Base-by-base conservation (phyloP, 2,113 vertebrate genomes). In the Nematolebias whitei region DNA sequence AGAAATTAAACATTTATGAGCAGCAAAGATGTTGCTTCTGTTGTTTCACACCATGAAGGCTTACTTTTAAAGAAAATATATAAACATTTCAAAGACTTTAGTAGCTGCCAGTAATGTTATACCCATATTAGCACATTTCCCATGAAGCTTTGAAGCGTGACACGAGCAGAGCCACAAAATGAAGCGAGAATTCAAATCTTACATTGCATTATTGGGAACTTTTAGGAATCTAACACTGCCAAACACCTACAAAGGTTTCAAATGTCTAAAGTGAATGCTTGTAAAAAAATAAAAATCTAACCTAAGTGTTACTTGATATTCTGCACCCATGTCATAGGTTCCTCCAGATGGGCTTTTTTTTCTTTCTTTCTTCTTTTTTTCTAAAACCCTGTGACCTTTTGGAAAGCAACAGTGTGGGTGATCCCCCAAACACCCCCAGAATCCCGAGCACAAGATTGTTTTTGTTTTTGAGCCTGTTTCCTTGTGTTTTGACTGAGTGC, bases 271-370 rank as follows among this genome's bases (percentile, higher is more conserved):
- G 82, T 68, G 85, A 81, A 88, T 84, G 80, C 80, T 82, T 67
- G 63, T 72, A 68, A 74, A 80, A 77, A 85, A 83, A 85, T 78
- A 65, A 64, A 84, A 44, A 16, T 5, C 19, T 70, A 59, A 67
- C 76, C 49, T 8, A 13, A 67, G 84, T 69, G 86, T 88, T 87
- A 89, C 79, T 79, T 87, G 89, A 90, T 91, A 90, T 85, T 83
- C 57, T 79, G 77, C 80, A 76, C 82, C 80, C 79, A 80, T 87
- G 84, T 87, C 89, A 89, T 61, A 79, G 84, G 77, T 81, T 87
- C 76, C 79, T 85, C 85, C 79, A 87, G 83, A 87, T 87, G 87
- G 80, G 32, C 23, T 74, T 67, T 77, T 68, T 48, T 35, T n/a
- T 11, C 26, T 10, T 35, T 35, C 9, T 35, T n/a, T 8, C 32